Base-by-base conservation (phyloP, 2,888 invertebrate genomes). In the Athalia rosae region DNA sequence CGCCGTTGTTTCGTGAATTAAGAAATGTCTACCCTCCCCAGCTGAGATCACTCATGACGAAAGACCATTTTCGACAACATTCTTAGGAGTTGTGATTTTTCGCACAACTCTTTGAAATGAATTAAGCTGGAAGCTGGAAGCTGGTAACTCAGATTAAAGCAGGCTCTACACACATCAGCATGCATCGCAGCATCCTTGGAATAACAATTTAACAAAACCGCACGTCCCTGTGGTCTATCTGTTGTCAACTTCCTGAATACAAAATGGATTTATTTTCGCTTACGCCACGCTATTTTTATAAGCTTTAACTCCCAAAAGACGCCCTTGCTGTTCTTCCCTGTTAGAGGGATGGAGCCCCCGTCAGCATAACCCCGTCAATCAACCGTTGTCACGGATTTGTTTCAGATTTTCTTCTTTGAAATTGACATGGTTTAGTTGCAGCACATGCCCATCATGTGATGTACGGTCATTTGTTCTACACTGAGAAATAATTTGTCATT, bases 191-290 rank as follows among this genome's bases (percentile, higher is more conserved):
- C 48, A 13, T 53, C 53, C 13, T 67, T 50, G 50, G n/a, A 41
- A 53, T 67, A 67, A 53, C 3, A 67, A 67, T 67, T 67, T 41
- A 48, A 50, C 41, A 28, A 53, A 50, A 41, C 41, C 53, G 9
- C 28, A 28, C 50, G 53, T 53, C 67, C 2, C 67, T 28, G 28
- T 28, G 28, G 28, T 28, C 28, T 28, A 28, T 67, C 53, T 67
- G 28, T 28, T 9, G 67, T 53, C 3, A 67, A 67, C 67, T 67
- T 67, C 41, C 50, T 53, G 67, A 50, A 67, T 67, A 50, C 28
- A 15, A 67, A 67, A 28, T 41, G 53, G 43, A 45, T 67, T 53
- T 13, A 67, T 67, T 67, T 50, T 53, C 50, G 28, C 28, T 7
- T 28, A 28, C 28, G 28, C 8, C 41, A 41, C 4, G 50, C 50